These are phyloP conservation scores for Rosalia funebris DNA, from an alignment of 2,888 invertebrate genomes.

Conservation along the genomic window DNA sequence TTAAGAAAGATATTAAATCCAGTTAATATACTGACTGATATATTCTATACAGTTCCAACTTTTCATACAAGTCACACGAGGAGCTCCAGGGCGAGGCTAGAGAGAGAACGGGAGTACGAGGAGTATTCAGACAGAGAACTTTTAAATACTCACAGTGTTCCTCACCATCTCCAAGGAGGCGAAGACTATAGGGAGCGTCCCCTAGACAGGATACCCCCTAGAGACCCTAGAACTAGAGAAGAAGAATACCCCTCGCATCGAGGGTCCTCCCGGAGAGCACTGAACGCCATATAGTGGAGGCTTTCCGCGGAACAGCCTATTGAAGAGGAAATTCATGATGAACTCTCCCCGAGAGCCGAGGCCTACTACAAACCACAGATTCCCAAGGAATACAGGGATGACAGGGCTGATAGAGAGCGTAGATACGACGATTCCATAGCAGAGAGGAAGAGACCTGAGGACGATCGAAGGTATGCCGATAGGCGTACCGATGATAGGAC, in stretches of 20 bases:
- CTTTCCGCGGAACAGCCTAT: conserved; percentile 65
- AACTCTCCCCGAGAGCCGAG: conserved; percentile 56
- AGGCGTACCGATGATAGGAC: conserved; percentile 25
- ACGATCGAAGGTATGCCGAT: conserved; percentile 38
- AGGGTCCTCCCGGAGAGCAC: conserved; percentile 74
- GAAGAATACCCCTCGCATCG: conserved; percentile 64
- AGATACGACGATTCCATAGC: conserved; percentile 33
- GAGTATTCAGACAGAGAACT: conserved; percentile 63
- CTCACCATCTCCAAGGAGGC: conserved; percentile 56
- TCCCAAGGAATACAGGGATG: conserved; percentile 60
- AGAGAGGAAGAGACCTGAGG: conserved; percentile 40
- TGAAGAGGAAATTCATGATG: conserved; percentile 64
- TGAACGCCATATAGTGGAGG: conserved; percentile 78
- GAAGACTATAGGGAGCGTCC: conserved; percentile 60
- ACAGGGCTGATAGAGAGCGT: conserved; percentile 44
- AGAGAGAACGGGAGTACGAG: conserved; percentile 67
- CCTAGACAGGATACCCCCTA: conserved; percentile 52
- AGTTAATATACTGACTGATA: conserved; percentile 19
- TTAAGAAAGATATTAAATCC: conserved; percentile 10
- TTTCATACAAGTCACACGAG: conserved; percentile 64
- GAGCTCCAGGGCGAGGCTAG: conserved; percentile 65
- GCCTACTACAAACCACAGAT: conserved; percentile 61
- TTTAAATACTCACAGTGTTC: conserved; percentile 50
- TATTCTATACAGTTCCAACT: conserved; percentile 58
- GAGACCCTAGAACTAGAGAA: conserved; percentile 58